Base-by-base conservation (phyloP, 2,797 vertebrate species). In the Phoxinus dragarum region DNA sequence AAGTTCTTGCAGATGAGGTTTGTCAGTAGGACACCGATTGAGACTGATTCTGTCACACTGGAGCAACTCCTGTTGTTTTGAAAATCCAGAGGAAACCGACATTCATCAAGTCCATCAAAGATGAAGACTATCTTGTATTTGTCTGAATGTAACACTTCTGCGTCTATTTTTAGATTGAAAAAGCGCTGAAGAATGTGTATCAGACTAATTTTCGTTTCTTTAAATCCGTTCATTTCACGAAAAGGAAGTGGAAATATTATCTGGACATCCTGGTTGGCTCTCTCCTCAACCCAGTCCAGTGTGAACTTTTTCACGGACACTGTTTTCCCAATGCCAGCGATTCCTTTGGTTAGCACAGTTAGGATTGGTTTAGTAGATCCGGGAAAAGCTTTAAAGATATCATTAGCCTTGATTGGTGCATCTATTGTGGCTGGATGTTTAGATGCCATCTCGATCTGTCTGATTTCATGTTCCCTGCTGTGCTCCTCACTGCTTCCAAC, bases 161-260 rank as follows among this genome's bases (percentile, higher is more conserved):
- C 52, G 9, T 82, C 69, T 44, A 82, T 61, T 3, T 44, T 44
- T 8, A 31, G 54, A 73, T 36, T 6, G 42, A 82, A 82, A 21
- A 82, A 47, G 21, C 4, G 0, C 42, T 36, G 4, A 19, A 86
- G 85, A 47, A 86, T 56, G 34, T 82, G 19, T 14, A 64, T 40
- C 17, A 86, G 40, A 21, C 80, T 82, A 47, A 64, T 31, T 82
- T 71, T 56, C 21, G 23, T 5, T 47, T 69, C 16, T 27, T 77
- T 82, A 31, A 59, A 61, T 72, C 9, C 16, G 49, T 86, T 72
- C 1, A 82, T 56, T 40, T 59, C 75, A 16, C 73, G 64, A 47
- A 86, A 86, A 36, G 73, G 16, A 47, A 77, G 80, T 47, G 80
- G 80, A 47, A 86, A 86, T 73, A 86, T 52, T 64, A 82, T 61